Evolutionary conservation across 2,113 vertebrate species (phyloP), one percentile per base, ranked within the genome.

Genomic region (Oreotrochilus melanogaster): DNA sequence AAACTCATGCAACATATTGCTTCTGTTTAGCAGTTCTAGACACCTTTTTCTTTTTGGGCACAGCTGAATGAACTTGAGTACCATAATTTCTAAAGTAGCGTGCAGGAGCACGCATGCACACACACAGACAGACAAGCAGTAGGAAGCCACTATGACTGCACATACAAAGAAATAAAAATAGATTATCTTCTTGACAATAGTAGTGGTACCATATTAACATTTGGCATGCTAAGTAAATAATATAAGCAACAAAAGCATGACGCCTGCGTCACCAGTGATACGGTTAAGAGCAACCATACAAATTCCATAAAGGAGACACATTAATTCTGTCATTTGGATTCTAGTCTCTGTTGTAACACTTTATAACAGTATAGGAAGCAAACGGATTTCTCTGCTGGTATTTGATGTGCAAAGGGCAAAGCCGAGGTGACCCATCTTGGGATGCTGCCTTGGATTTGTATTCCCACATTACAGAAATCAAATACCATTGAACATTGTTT

Each of bases 251-350:
- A 94, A 96, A 96, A 97, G 25, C 80, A 96, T 93, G 97, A 98
- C 97, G 97, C 98, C 98, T 76, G 97, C 97, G 94, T 97, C 97
- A 97, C 82, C 30, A 18, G 71, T 62, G 90, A 90, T 86, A 83
- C 3, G 56, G 65, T 96, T 92, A 89, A 90, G 82, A 96, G 88
- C 81, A 96, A 94, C 67, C 82, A 86, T 86, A 86, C 37, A 57
- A 33, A 47, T 91, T 92, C 79, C 93, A 79, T 64, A 93, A 64
- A 70, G 88, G 78, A 95, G 89, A 91, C 65, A 83, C 30, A 15
- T 11, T 22, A 45, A 60, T 78, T 54, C 25, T 62, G 31, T 25
- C 43, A 51, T 45, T 45, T 31, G n/a, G 21, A n/a, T 39, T 69
- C 71, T 78, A 51, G 56, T 80, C 42, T 85, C 48, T 95, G 71